phyloP scores from a whole-genome alignment of 2,113 vertebrate species.

The Ochotona princeps region DNA sequence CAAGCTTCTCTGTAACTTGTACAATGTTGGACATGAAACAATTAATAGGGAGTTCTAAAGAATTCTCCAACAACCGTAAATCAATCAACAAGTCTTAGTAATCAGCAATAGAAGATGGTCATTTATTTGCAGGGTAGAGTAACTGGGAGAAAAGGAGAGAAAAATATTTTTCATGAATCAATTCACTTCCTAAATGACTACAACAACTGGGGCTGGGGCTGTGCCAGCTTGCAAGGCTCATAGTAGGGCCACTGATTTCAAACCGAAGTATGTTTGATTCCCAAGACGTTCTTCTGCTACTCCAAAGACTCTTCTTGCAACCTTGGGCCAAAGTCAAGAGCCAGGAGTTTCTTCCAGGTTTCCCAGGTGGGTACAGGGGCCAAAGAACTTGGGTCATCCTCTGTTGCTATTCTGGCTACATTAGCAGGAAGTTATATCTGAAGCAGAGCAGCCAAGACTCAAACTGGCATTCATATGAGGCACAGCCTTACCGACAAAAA shows the following conservation, averaged over 20 bases:
- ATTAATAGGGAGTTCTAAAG: neutral
- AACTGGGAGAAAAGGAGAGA: too few species aligned
- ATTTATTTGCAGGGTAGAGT: too few species aligned
- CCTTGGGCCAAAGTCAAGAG: neutral
- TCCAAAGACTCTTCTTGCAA: neutral
- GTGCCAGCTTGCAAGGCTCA: neutral
- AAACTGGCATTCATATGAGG: too few species aligned
- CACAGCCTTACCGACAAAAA: too few species aligned
- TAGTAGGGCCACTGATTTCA: neutral
- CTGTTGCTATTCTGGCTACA: too few species aligned
- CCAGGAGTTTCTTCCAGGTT: neutral
- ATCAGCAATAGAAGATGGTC: neutral
- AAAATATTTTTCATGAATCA: too few species aligned
- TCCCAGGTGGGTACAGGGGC: too few species aligned
- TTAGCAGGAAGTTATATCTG: too few species aligned
- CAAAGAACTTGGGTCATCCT: too few species aligned
- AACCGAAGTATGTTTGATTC: neutral
- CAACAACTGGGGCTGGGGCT: too few species aligned
- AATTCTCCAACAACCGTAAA: conserved; percentile 11
- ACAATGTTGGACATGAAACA: neutral
- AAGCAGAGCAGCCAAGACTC: too few species aligned
- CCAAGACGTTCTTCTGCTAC: neutral
- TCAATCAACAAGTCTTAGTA: neutral
- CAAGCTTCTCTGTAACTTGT: neutral
- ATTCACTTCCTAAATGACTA: too few species aligned